Base-by-base conservation (phyloP, 1,140 invertebrate genomes). In the Ceratosolen fusciceps region DNA sequence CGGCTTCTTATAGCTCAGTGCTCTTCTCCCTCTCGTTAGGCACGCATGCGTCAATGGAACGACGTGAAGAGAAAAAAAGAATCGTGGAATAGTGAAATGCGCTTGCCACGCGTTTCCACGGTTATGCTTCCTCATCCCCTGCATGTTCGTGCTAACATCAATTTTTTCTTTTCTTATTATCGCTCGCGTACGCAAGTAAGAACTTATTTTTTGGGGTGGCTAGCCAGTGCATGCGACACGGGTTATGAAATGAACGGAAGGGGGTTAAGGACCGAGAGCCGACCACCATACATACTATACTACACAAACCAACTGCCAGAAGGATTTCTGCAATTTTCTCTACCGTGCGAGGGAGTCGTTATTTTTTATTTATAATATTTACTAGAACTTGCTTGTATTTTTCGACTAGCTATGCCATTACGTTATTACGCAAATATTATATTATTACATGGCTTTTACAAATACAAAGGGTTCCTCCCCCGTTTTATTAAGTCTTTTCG, bases 121-220 rank as follows among this genome's bases (percentile, higher is more conserved):
- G 26, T 19, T 19, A 19, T 19, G 10, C 52, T 29, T 56, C 26
- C 21, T 26, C 9, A n/a, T 58, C 34, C 34, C 21, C 39, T 56
- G 14, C 24, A 24, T 10, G 1, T 47, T 24, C 39, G 62, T 21
- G 2, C 19, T 56, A 12, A 12, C n/a, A 12, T 56, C n/a, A 26
- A 4, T 21, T 47, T 29, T 19, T 16, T n/a, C 16, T 37, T 60
- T 74, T 58, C 43, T 74, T 60, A 65, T 74, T 74, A 74, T 74
- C 58, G 65, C 58, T 49, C 39, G 14, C 9, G 34, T 74, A 1
- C 5, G 24, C 24, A 24, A 62, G 14, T 8, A n/a, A 74, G 49
- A 60, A 34, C 31, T n/a, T 16, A 14, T 54, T 54, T 71, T 52
- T 12, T 49, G 24, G n/a, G n/a, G n/a, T 2, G 31, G 29, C 29